These are phyloP conservation scores for Gobio occitaniae DNA, from an alignment of 2,797 vertebrate species.

Conservation along the genomic window DNA sequence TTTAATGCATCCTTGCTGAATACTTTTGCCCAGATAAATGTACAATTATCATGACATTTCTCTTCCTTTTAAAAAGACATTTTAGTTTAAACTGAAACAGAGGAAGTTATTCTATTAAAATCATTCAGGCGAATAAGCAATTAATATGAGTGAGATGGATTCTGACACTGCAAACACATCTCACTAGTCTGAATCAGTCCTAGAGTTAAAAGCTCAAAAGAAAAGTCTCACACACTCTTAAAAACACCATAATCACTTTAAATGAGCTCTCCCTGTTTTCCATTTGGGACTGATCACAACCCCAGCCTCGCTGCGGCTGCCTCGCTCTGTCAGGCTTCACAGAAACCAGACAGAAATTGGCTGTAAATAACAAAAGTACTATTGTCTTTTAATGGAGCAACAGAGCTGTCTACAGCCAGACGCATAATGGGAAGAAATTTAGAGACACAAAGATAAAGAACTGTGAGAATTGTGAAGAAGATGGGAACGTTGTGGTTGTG, in stretches of 20 bases:
- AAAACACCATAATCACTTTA: slow-evolving; percentile 38
- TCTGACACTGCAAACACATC: slow-evolving; percentile 1
- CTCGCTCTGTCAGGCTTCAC: slow-evolving; percentile 1
- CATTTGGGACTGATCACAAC: slow-evolving; percentile 25
- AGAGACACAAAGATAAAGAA: slow-evolving; percentile 25
- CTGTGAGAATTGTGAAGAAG: not conserved
- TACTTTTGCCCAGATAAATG: not conserved
- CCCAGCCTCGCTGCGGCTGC: slow-evolving; percentile 8
- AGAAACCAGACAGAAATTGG: slow-evolving; percentile 41
- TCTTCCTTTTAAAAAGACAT: not conserved
- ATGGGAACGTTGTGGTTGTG: slow-evolving; percentile 11
- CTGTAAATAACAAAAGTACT: slow-evolving; percentile 44
- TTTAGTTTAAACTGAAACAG: not conserved
- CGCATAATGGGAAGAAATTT: slow-evolving; percentile 14
- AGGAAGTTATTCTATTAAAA: not conserved
- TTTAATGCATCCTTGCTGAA: too few relatives aligned
- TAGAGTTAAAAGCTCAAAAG: slow-evolving; percentile 23
- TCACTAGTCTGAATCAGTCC: slow-evolving; percentile 12
- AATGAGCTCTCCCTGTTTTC: slow-evolving; percentile 35
- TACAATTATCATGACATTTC: not conserved
- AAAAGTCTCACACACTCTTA: slow-evolving; percentile 20
- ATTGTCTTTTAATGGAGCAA: slow-evolving; percentile 47
- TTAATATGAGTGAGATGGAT: not conserved
- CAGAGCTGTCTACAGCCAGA: slow-evolving; percentile 23
- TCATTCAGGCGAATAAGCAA: not conserved